Evolutionary conservation across 2,797 vertebrate species (phyloP).

Genomic region (Poecilia gillii): DNA sequence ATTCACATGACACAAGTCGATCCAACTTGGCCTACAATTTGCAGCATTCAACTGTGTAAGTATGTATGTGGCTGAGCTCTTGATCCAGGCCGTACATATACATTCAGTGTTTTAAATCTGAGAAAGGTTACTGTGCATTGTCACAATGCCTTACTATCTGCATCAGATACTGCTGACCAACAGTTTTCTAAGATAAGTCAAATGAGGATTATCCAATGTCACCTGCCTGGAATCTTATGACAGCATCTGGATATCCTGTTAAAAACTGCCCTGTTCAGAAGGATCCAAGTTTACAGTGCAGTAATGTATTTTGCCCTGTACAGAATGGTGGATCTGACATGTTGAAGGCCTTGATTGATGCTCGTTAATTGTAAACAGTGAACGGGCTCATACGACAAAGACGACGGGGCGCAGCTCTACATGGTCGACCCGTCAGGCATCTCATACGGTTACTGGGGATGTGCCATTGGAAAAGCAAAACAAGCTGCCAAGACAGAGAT

Average conservation of each 20-base stretch:
- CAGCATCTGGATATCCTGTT: neutral
- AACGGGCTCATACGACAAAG: no score
- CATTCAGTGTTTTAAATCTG: neutral
- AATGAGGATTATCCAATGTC: neutral
- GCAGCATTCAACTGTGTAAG: neutral
- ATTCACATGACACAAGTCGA: neutral
- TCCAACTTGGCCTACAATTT: neutral
- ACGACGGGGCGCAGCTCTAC: no score
- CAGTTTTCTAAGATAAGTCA: neutral
- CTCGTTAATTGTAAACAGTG: neutral
- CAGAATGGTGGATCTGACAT: neutral
- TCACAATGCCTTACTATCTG: neutral
- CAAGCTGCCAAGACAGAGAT: no score
- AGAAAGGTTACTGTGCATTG: neutral
- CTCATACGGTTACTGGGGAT: no score
- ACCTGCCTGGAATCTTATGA: neutral
- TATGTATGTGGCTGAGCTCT: neutral
- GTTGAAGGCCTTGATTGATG: neutral
- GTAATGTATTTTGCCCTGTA: neutral
- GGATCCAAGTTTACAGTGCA: neutral
- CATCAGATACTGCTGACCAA: neutral
- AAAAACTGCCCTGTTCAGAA: neutral
- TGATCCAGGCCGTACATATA: neutral
- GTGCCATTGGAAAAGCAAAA: no score
- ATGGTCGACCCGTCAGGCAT: no score